Evolutionary conservation across 2,797 vertebrate genomes (phyloP).

Genomic region (Lepilemur ruficaudatus): DNA sequence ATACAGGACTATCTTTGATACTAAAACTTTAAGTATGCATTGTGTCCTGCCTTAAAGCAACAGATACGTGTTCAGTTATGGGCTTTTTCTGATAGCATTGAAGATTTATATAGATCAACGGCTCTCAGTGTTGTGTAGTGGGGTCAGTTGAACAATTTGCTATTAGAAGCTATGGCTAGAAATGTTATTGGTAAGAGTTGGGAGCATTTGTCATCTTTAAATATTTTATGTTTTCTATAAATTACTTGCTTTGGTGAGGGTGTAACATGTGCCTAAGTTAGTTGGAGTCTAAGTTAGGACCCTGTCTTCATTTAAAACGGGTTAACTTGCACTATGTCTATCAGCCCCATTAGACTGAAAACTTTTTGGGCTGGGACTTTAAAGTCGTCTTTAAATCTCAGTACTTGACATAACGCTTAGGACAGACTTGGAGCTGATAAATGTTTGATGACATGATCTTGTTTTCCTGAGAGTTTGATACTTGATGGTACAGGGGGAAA

Average conservation of each 20-base stretch:
- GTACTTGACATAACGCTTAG: background rate
- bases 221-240: background rate
- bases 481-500: background rate
- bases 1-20: background rate
- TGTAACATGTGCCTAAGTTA: background rate
- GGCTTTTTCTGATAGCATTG: background rate
- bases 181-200: background rate
- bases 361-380: background rate
- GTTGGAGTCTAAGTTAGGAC: background rate
- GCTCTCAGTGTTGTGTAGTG: background rate
- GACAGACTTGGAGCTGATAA: background rate
- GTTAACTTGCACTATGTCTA: background rate
- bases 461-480: conserved; percentile 19
- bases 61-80: background rate
- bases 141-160: background rate
- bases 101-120: background rate
- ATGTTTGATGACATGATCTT: background rate
- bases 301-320: background rate
- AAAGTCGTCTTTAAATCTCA: background rate
- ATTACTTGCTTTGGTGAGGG: conserved; percentile 2
- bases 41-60: background rate
- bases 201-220: background rate
- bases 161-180: conserved; percentile 4
- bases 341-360: background rate
- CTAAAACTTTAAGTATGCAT: background rate